Conservation (phyloP, 2,888 invertebrate genomes). For the Kryphioiulus occultus region DNA sequence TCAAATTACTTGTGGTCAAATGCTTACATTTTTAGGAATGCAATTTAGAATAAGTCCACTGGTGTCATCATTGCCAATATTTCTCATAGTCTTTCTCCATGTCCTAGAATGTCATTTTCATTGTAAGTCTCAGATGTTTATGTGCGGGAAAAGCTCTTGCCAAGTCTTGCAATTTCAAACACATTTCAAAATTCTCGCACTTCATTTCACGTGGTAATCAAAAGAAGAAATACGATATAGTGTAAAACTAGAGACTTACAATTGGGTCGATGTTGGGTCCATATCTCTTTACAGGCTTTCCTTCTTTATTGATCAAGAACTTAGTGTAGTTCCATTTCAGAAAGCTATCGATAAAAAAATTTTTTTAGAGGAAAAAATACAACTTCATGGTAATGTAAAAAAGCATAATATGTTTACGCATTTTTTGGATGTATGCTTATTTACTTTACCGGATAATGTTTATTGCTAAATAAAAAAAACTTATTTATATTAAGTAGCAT, state of each 20-base stretch:
- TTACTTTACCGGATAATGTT: too few relatives aligned
- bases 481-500: too few relatives aligned
- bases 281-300: slow-evolving; percentile 74
- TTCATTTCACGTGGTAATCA: too few relatives aligned
- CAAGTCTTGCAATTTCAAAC: neutral
- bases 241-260: slow-evolving; percentile 55
- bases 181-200: too few relatives aligned
- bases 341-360: slow-evolving; percentile 59
- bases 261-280: slow-evolving; percentile 68
- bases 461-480: too few relatives aligned
- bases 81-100: neutral
- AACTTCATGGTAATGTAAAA: too few relatives aligned
- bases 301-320: slow-evolving; percentile 79
- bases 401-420: too few relatives aligned
- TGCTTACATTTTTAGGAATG: neutral
- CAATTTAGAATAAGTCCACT: neutral
- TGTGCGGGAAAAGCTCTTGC: too few relatives aligned
- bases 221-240: too few relatives aligned
- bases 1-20: neutral
- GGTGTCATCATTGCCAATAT: neutral
- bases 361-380: neutral
- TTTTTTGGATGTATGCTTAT: too few relatives aligned
- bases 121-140: neutral
- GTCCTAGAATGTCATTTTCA: neutral
- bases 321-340: slow-evolving; percentile 94